These are phyloP conservation scores for Shinisaurus crocodilurus DNA, from an alignment of 2,113 vertebrate species.

Conservation along the genomic window DNA sequence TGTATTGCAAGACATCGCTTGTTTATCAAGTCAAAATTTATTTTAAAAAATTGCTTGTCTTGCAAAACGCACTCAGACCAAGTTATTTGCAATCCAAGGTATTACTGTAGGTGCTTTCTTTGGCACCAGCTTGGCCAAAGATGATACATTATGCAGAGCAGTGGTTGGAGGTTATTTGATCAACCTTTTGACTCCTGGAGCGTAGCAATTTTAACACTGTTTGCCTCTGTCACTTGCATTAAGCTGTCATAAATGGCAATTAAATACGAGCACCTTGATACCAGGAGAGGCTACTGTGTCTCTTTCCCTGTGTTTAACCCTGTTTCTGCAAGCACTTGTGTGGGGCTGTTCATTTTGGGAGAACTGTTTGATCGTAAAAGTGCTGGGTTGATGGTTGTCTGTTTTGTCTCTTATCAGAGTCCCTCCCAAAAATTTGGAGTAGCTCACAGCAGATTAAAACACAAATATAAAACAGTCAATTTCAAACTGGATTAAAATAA, in stretches of 20 bases:
- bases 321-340: neutral
- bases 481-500: neutral
- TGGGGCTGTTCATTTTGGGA: neutral
- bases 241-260: conserved; percentile 1
- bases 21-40: too few relatives aligned
- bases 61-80: too few relatives aligned
- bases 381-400: neutral
- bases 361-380: neutral
- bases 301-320: neutral
- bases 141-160: neutral
- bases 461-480: neutral
- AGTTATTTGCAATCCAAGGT: too few relatives aligned
- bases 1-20: too few relatives aligned
- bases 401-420: neutral
- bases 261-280: conserved; percentile 27
- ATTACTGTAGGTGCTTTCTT: too few relatives aligned
- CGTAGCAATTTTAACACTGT: neutral
- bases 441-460: neutral
- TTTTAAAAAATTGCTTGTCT: too few relatives aligned
- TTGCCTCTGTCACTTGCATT: neutral
- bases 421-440: neutral
- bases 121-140: neutral
- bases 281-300: neutral
- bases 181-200: neutral
- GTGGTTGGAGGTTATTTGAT: neutral